Evolutionary conservation across 2,113 vertebrate species (phyloP), one percentile per base, ranked within the genome.

Genomic region (Tympanuchus pallidicinctus): DNA sequence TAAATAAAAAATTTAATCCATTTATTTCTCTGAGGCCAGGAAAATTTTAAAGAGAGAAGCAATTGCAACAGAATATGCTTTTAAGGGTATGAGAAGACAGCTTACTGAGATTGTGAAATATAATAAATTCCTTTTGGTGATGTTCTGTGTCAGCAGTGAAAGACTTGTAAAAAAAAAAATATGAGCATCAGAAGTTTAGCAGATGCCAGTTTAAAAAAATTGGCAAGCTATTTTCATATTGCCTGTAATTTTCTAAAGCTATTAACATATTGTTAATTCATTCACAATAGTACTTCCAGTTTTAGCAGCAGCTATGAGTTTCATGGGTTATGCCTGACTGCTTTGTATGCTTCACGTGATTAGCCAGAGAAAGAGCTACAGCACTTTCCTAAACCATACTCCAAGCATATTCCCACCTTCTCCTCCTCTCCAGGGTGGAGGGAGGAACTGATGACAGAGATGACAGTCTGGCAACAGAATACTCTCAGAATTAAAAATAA

Each of bases 51-150:
- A 91, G 72, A 88, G 9, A 69, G 21, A 94, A 92, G 76, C 32
- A 89, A 38, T 84, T 84, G 27, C 71, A 65, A 45, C 60, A 84
- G 48, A 88, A 12, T 40, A 64, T 17, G 4, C 73, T 91, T 93
- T 90, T 83, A 78, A 82, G 67, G 60, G 75, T 74, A 38, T 88
- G 43, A 65, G 52, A 87, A 54, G 25, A 82, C 52, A 80, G 95
- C 92, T 92, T 86, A 95, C 77, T 80, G 78, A 80, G 0, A 0
- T 13, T 70, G 54, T 63, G 83, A 94, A 90, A 94, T 59, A 54
- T 20, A 92, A 75, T 78, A 80, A 92, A 92, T 77, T 91, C 60
- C 47, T 92, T 89, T 70, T n/a, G 67, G 82, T 89, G 78, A 93
- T 83, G 71, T 71, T 92, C 73, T 71, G 70, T 87, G 67, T 92